Conservation (phyloP, 2,797 vertebrate genomes). For the Spondyliosoma cantharus region DNA sequence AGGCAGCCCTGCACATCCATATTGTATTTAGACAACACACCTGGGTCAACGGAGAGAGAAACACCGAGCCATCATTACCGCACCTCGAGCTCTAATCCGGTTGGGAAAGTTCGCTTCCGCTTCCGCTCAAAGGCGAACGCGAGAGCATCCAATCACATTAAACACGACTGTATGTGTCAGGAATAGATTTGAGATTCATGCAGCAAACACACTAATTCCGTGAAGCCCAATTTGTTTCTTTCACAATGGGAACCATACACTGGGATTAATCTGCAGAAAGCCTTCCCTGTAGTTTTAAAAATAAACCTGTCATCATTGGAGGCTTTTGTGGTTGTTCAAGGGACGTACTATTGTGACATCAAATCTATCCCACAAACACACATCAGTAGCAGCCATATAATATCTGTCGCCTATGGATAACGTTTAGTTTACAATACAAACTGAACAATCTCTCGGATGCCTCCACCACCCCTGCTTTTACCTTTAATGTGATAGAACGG, state of each 20-base stretch:
- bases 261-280: slow-evolving; percentile 83
- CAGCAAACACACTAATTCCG: slow-evolving; percentile 80
- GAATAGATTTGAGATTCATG: slow-evolving; percentile 80
- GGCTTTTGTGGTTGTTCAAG: slow-evolving; percentile 73
- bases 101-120: slow-evolving; percentile 59
- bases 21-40: slow-evolving; percentile 84
- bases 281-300: slow-evolving; percentile 81
- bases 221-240: slow-evolving; percentile 84
- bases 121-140: slow-evolving; percentile 40
- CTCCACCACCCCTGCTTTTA: slow-evolving; percentile 16
- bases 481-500: slow-evolving; percentile 1
- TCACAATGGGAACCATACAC: slow-evolving; percentile 78
- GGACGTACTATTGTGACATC: slow-evolving; percentile 70
- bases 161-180: slow-evolving; percentile 71
- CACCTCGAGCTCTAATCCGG: slow-evolving; percentile 69
- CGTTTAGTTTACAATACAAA: slow-evolving; percentile 53
- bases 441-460: slow-evolving; percentile 31
- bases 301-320: slow-evolving; percentile 80
- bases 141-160: slow-evolving; percentile 74
- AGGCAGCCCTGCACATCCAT: slow-evolving; percentile 76
- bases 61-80: slow-evolving; percentile 71
- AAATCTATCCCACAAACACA: slow-evolving; percentile 69
- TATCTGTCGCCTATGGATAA: slow-evolving; percentile 68
- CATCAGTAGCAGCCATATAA: slow-evolving; percentile 64
- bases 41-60: slow-evolving; percentile 78